Evolutionary conservation across 2,888 invertebrate species (phyloP), one percentile per base, ranked within the genome.

Genomic region (Osedax fenrisi): DNA sequence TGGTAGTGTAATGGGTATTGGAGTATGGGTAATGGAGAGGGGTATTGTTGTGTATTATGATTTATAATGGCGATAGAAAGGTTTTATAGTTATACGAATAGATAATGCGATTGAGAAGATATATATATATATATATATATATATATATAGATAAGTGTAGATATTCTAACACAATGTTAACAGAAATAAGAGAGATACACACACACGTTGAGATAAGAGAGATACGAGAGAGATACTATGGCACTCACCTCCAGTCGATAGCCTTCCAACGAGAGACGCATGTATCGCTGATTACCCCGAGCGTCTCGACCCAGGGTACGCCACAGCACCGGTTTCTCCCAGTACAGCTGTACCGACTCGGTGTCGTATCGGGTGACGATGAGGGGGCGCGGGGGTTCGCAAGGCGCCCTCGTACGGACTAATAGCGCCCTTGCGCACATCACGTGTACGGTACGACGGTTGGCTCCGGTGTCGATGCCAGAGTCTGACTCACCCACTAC

Each of bases 281-380:
- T 77, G 76, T 81, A 83, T 72, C 79, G 79, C 21, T 81, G 81
- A 66, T 81, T 80, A 23, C 80, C 83, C 24, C 82, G 79, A 71
- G 81, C 81, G 62, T 80, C 77, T 76, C 81, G 81, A 0, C 83
- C 82, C 21, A 83, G 78, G 5, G 82, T 80, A 3, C 81, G 79
- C 77, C 81, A 81, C 41, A 85, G 79, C 26, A 80, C 76, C 10
- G 84, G 85, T 75, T 83, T 83, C 77, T 85, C 83, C 85, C 85
- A 85, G 78, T 81, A 83, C 26, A 85, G 78, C 70, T 82, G 79
- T 27, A 83, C 81, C 21, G 82, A 81, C 62, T 79, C 81, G 73
- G 81, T 80, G 24, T 82, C 82, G 77, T 82, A 84, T 21, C 82
- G 81, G 10, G 81, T 81, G 17, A 85, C 75, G 25, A 81, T 76